Conservation (phyloP, 2,888 invertebrate species). For the Chymomyza procnemis region DNA sequence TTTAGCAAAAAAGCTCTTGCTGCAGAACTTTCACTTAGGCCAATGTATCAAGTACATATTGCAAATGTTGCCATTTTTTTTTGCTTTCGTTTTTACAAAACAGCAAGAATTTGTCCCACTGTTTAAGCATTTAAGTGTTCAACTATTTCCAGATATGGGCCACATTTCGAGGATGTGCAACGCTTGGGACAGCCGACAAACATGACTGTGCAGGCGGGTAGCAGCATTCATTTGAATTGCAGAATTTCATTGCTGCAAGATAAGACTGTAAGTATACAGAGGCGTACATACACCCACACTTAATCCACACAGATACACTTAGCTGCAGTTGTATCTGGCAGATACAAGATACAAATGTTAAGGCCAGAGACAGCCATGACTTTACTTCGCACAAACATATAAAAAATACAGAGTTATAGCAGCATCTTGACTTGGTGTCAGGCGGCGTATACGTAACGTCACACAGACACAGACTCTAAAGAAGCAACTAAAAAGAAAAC, state of each 20-base stretch:
- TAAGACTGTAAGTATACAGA: conserved; percentile 83
- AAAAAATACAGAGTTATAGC: conserved; percentile 1
- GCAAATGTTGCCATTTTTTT: background rate
- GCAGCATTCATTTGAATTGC: conserved; percentile 86
- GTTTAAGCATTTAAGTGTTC: background rate
- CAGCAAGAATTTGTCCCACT: background rate
- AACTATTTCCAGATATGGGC: conserved; percentile 81
- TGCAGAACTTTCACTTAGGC: background rate
- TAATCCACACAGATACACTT: background rate
- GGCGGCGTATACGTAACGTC: background rate
- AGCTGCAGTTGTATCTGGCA: background rate
- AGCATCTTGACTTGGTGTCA: background rate
- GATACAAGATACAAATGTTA: background rate
- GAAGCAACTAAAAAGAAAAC: background rate
- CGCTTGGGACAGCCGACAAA: conserved; percentile 83
- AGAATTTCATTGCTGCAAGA: conserved; percentile 86
- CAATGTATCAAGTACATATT: background rate
- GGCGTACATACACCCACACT: background rate
- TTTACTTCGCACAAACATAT: background rate
- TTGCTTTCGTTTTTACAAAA: background rate
- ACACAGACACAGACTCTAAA: background rate
- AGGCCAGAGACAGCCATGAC: background rate
- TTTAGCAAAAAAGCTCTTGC: background rate
- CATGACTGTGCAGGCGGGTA: conserved; percentile 86
- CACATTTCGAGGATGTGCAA: conserved; percentile 83